Evolutionary conservation across 2,113 vertebrate species (phyloP).

Genomic region (Oncorhynchus keta): DNA sequence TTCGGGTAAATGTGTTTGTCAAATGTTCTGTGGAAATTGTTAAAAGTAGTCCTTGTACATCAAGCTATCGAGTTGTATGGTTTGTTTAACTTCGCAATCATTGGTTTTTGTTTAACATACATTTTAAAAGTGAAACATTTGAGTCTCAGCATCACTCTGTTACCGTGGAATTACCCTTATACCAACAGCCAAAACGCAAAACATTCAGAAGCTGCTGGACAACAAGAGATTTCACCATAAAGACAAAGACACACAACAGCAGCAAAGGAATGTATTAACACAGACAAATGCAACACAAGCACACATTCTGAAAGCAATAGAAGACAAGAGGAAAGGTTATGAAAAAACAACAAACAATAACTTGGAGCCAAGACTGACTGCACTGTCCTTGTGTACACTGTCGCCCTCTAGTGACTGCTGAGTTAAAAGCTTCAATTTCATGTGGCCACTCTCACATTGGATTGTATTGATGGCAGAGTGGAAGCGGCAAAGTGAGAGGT

Average conservation of each 20-base stretch:
- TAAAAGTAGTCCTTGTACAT: too few relatives aligned
- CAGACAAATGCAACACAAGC: conserved; percentile 25
- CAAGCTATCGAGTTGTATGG: too few relatives aligned
- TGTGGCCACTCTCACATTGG: conserved; percentile 61
- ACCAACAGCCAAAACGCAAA: conserved; percentile 68
- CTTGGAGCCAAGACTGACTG: conserved; percentile 59
- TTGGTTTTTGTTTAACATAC: too few relatives aligned
- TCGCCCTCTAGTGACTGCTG: conserved; percentile 64
- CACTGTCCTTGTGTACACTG: conserved; percentile 43
- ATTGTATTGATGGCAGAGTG: too few relatives aligned
- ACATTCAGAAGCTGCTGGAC: conserved; percentile 61
- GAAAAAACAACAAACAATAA: conserved; percentile 51
- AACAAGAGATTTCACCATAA: conserved; percentile 38
- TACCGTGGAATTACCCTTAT: conserved; percentile 3
- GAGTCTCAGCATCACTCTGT: too few relatives aligned
- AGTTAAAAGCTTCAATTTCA: conserved; percentile 35
- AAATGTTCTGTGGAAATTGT: too few relatives aligned
- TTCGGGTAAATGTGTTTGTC: too few relatives aligned
- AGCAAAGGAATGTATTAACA: conserved; percentile 24
- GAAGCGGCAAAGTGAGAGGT: too few relatives aligned
- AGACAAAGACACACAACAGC: conserved; percentile 1
- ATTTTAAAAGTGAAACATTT: too few relatives aligned
- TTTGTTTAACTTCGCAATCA: too few relatives aligned
- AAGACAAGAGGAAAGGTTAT: conserved; percentile 55
- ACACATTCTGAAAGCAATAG: conserved; percentile 47